Base-by-base conservation (phyloP, 2,797 vertebrate species). In the Tenualosa ilisha region DNA sequence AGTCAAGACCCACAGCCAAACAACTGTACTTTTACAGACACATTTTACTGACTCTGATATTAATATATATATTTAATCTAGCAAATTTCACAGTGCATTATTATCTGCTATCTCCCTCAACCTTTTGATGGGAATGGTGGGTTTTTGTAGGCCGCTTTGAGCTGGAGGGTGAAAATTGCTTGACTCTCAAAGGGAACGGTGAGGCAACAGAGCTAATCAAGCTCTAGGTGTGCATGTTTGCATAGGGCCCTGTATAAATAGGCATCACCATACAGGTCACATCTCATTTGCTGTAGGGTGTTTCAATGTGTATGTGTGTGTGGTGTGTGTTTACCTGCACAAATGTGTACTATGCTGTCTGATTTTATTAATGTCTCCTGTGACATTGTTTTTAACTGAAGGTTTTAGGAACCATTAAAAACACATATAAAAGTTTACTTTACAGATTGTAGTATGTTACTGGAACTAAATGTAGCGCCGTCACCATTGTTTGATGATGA, bases 181-280 rank as follows among this genome's bases (percentile, higher is more conserved):
- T 90, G 84, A 88, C 84, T 88, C 93, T 94, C 88, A 63, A 84
- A 87, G 89, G 17, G 92, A 90, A 84, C 87, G 89, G 90, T 91
- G 86, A 92, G 89, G 87, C 88, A 92, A 88, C 92, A 92, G 90
- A 94, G 88, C 92, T 94, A 93, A 95, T 95, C 93, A 94, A 92
- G 91, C 93, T 89, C 92, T 90, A 91, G 92, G 91, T 92, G 93
- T 93, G 31, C 15, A 50, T 81, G 83, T 84, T 83, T 86, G 63
- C 17, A 82, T 59, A 12, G 89, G 86, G 85, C 89, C 85, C 89
- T 84, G 89, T 92, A 94, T 93, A 94, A 95, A 94, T 93, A 93
- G 92, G 87, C 86, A 92, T 93, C 88, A 90, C 83, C 87, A 89
- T 83, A 40, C 88, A 59, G 91, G 92, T 93, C 94, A 93, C 92